Percentiles rank a stretch among this genome's conserved stretches.
phyloP scores from a whole-genome alignment of 2,113 vertebrate genomes.

The Hippocampus barbouri region DNA sequence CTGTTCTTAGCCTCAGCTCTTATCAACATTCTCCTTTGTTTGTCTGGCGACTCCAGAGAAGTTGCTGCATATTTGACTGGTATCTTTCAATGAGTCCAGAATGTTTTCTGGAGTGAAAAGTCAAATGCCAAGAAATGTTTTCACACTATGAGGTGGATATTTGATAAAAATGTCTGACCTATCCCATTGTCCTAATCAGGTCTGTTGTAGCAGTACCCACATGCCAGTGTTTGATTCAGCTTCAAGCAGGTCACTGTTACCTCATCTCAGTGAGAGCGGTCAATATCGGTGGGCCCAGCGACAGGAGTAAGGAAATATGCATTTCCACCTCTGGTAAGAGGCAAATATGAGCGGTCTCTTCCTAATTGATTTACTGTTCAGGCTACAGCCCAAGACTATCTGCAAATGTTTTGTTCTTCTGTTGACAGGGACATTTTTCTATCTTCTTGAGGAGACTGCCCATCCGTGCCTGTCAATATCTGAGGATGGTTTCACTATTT shows the following conservation, averaged over 20 bases:
- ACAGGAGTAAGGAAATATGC: conserved; percentile 72
- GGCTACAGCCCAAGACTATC: background rate
- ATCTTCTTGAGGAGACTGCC: conserved; percentile 82
- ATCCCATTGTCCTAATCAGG: conserved; percentile 55
- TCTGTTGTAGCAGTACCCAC: conserved; percentile 88
- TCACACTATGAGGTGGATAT: background rate
- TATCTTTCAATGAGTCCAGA: background rate
- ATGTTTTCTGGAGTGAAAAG: background rate
- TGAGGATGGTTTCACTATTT: conserved; percentile 83
- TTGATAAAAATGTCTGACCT: background rate
- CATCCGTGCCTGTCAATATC: conserved; percentile 86
- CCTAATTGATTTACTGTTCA: background rate
- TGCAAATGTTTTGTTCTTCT: background rate
- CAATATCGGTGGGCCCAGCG: conserved; percentile 86
- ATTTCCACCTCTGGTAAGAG: conserved; percentile 81
- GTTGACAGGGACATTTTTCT: conserved; percentile 82
- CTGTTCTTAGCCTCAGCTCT: conserved; percentile 56
- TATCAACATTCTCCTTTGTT: conserved; percentile 29
- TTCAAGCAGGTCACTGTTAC: conserved; percentile 78
- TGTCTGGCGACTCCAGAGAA: conserved; percentile 11
- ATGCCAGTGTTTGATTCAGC: conserved; percentile 85
- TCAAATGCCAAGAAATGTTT: background rate
- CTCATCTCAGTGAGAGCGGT: conserved; percentile 80
- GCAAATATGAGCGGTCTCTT: background rate
- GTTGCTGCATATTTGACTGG: background rate